Evolutionary conservation across 2,888 invertebrate species (phyloP).

Genomic region (Drosophila infuscata): DNA sequence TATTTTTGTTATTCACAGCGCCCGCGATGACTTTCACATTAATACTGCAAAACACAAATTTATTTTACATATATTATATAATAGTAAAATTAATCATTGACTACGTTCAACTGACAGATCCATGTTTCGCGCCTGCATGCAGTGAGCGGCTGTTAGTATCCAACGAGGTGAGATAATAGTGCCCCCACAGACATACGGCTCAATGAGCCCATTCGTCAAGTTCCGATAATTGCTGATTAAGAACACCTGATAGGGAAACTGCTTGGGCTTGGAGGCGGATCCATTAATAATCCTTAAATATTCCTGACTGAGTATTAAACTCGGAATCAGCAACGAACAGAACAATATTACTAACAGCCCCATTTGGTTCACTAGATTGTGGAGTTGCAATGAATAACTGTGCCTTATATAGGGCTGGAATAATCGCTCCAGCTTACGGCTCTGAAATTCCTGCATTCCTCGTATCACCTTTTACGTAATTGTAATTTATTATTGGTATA

Average conservation of each 20-base stretch:
- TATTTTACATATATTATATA: not conserved
- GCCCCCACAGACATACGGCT: no score
- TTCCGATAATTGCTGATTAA: constrained; percentile 27
- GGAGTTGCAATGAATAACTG: not conserved
- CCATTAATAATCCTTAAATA: constrained; percentile 59
- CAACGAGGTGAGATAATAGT: constrained; percentile 51
- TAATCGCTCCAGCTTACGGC: constrained; percentile 30
- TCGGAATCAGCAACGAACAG: constrained; percentile 12
- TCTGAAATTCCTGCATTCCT: not conserved
- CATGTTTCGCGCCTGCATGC: constrained; percentile 22
- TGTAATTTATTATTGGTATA: constrained; percentile 37
- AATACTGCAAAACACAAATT: constrained; percentile 18
- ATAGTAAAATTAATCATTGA: not conserved
- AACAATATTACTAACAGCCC: constrained; percentile 25
- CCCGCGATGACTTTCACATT: constrained; percentile 42
- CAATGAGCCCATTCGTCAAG: no score
- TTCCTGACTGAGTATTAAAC: constrained; percentile 17
- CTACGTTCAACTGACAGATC: constrained; percentile 24
- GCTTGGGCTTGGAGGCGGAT: constrained; percentile 11
- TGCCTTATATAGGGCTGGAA: constrained; percentile 47
- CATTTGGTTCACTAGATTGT: constrained; percentile 32
- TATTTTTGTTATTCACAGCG: not conserved
- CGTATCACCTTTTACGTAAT: not conserved
- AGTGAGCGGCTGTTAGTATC: constrained; percentile 67
- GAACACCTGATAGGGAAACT: constrained; percentile 60